Percentiles rank a stretch among this genome's conserved stretches.
These are phyloP conservation scores for Zapornia atra DNA, from an alignment of 2,113 vertebrate genomes.

Conservation along the genomic window DNA sequence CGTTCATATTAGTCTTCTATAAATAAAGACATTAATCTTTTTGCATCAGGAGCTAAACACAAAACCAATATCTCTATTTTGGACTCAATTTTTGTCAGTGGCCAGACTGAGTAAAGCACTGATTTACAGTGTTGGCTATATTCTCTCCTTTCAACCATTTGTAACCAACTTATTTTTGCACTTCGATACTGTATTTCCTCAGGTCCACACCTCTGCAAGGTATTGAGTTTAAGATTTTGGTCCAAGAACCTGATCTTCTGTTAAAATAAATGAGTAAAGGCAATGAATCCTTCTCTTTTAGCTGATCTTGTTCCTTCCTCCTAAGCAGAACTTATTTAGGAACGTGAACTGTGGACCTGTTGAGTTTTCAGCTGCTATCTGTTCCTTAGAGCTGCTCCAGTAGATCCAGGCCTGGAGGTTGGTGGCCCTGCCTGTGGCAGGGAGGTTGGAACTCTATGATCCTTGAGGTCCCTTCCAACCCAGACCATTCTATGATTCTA, in stretches of 20 bases:
- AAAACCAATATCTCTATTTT: neutral
- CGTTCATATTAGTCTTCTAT: neutral
- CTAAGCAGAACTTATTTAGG: neutral
- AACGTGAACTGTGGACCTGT: neutral
- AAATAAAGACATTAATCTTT: neutral
- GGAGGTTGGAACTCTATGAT: too few species aligned
- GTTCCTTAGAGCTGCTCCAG: neutral
- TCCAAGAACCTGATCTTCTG: neutral
- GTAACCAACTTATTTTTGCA: neutral
- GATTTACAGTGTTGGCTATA: neutral
- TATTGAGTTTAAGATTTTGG: neutral
- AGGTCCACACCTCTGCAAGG: neutral
- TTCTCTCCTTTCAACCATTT: neutral
- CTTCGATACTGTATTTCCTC: neutral
- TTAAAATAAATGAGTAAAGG: neutral
- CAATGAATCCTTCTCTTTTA: neutral
- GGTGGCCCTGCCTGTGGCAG: too few species aligned
- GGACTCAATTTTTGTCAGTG: neutral
- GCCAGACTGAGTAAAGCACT: neutral
- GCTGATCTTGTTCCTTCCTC: neutral
- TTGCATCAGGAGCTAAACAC: neutral
- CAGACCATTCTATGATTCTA: too few species aligned
- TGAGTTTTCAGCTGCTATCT: neutral
- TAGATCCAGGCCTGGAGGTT: too few species aligned
- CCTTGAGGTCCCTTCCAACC: too few species aligned